Conservation (phyloP, 2,113 vertebrate genomes). For the Coptodon rendalli region DNA sequence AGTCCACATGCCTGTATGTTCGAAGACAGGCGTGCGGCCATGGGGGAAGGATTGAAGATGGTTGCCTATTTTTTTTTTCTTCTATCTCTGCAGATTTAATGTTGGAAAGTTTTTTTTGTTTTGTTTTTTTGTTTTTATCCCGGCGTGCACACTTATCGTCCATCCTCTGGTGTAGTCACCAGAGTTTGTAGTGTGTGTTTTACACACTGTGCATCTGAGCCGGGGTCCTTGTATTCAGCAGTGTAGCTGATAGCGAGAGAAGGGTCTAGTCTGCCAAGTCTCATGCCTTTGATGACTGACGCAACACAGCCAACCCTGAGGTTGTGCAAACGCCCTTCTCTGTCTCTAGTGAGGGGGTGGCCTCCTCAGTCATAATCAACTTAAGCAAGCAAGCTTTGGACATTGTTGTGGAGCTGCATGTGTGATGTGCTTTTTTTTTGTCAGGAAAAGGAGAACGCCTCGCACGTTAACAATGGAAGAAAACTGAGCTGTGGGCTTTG, state of each 20-base stretch:
- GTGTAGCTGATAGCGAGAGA: conserved; percentile 39
- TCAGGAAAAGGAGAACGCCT: conserved; percentile 44
- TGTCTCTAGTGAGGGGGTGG: conserved; percentile 45
- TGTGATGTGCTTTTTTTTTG: conserved; percentile 25
- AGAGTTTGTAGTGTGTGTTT: background rate
- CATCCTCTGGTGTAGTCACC: background rate
- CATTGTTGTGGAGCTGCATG: conserved; percentile 50
- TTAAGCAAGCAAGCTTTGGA: conserved; percentile 25
- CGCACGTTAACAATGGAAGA: conserved; percentile 26
- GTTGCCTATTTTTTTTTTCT: background rate
- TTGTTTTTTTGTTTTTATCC: background rate
- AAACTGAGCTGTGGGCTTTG: conserved; percentile 23
- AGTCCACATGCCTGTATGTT: too few species aligned
- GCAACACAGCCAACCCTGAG: conserved; percentile 28
- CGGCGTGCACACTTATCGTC: background rate
- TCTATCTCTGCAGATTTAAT: background rate
- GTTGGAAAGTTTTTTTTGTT: background rate
- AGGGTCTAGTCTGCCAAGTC: conserved; percentile 32
- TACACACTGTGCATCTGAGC: background rate
- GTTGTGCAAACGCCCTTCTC: background rate
- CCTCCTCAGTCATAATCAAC: conserved; percentile 45
- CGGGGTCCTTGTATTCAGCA: conserved; percentile 19
- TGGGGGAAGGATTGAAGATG: background rate
- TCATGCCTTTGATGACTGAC: conserved; percentile 56
- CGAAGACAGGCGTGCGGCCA: background rate